Conservation (phyloP, 2,113 vertebrate species). For the Gymnobelideus leadbeateri region DNA sequence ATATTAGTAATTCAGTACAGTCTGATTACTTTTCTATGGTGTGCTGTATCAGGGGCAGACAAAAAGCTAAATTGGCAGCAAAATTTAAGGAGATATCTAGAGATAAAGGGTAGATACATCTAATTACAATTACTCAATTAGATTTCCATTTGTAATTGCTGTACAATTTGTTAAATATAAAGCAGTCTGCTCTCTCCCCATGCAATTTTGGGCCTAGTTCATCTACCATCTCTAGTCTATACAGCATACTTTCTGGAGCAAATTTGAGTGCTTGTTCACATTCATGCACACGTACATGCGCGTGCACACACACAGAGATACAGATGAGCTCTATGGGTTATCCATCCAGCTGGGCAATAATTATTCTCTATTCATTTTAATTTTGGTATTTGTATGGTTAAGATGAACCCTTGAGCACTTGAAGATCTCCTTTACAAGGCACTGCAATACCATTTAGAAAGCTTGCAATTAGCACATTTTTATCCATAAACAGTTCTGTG, state of each 20-base stretch:
- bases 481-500: background rate
- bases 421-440: background rate
- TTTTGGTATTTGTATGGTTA: background rate
- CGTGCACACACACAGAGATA: background rate
- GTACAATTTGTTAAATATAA: background rate
- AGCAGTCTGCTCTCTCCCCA: background rate
- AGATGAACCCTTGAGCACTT: background rate
- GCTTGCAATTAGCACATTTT: background rate
- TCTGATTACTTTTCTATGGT: background rate
- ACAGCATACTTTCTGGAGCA: background rate
- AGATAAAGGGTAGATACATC: background rate
- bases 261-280: too few relatives aligned
- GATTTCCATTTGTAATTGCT: background rate
- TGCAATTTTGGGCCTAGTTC: background rate
- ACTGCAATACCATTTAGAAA: background rate
- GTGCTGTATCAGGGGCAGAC: background rate
- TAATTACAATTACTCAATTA: background rate
- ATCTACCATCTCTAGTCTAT: background rate
- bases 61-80: background rate
- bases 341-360: background rate
- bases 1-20: background rate
- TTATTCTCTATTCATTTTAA: background rate
- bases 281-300: too few relatives aligned
- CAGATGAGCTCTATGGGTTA: background rate
- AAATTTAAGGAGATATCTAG: background rate